Evolutionary conservation across 92 coral and sea anemone genomes (phyloP).

Genomic region (Porites cylindrica): DNA sequence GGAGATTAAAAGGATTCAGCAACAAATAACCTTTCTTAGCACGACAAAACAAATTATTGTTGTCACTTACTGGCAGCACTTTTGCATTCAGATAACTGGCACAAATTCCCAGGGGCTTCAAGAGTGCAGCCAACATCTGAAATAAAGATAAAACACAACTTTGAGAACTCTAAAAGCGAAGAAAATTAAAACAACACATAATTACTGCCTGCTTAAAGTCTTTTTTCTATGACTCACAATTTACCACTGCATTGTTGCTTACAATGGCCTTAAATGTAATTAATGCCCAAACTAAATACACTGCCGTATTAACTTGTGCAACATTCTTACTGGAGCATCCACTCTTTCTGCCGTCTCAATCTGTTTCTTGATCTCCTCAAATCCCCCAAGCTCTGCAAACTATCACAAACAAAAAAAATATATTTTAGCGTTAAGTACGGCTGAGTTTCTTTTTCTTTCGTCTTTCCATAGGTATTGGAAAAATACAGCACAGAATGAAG

Average conservation of each 20-base stretch:
- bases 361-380: slow-evolving; percentile 79
- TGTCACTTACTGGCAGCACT: slow-evolving; percentile 79
- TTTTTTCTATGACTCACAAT: too few relatives aligned
- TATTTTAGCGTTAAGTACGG: too few relatives aligned
- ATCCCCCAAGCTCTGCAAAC: slow-evolving; percentile 92
- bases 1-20: too few relatives aligned
- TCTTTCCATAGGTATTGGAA: too few relatives aligned
- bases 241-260: too few relatives aligned
- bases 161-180: background rate
- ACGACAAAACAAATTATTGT: background rate
- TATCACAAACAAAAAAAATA: background rate
- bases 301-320: background rate
- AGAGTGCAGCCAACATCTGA: slow-evolving; percentile 85
- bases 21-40: too few relatives aligned
- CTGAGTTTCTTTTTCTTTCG: background rate
- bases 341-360: slow-evolving; percentile 84
- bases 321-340: slow-evolving; percentile 81
- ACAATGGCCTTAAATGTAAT: too few relatives aligned
- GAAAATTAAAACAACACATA: background rate
- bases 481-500: background rate
- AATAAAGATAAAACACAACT: background rate
- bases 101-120: slow-evolving; percentile 90
- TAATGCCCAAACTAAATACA: too few relatives aligned
- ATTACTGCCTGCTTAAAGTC: background rate
- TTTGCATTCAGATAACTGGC: slow-evolving; percentile 84